Conservation (phyloP, 2,888 invertebrate species). For the Anthophora plumipes region DNA sequence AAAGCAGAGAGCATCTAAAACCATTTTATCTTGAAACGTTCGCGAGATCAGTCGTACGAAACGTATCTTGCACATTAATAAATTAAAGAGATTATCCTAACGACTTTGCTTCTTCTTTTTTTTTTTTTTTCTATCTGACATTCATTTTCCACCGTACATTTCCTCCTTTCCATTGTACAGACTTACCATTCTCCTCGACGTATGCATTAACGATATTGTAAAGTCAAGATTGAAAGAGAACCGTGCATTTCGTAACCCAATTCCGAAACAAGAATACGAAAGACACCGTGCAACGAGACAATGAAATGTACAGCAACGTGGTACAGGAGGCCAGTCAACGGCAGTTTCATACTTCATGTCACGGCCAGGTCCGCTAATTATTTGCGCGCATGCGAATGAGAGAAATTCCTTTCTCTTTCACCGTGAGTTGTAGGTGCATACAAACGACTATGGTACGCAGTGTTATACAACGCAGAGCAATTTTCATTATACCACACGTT, state of each 20-base stretch:
- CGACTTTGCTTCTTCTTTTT: no score
- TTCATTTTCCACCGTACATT: no score
- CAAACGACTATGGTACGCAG: slow-evolving; percentile 58
- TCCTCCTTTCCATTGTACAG: no score
- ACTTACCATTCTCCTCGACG: background rate
- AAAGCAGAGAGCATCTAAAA: no score
- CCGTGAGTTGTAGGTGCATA: slow-evolving; percentile 23
- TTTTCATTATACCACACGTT: slow-evolving; percentile 72
- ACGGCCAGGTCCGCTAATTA: slow-evolving; percentile 73
- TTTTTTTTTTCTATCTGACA: no score
- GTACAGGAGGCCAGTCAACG: slow-evolving; percentile 44
- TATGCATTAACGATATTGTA: background rate
- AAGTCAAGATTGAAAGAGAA: background rate
- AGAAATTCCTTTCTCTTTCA: slow-evolving; percentile 74
- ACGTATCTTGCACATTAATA: no score
- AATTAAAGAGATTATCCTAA: background rate
- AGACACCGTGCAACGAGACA: slow-evolving; percentile 7
- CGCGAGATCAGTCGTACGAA: no score
- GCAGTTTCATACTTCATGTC: slow-evolving; percentile 68
- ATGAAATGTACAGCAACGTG: slow-evolving; percentile 14
- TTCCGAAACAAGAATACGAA: background rate
- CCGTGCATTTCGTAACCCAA: background rate
- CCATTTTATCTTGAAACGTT: no score
- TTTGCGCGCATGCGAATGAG: slow-evolving; percentile 72
- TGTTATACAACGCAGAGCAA: slow-evolving; percentile 64